Evolutionary conservation across 2,113 vertebrate species (phyloP).

Genomic region (Limnothrissa miodon): DNA sequence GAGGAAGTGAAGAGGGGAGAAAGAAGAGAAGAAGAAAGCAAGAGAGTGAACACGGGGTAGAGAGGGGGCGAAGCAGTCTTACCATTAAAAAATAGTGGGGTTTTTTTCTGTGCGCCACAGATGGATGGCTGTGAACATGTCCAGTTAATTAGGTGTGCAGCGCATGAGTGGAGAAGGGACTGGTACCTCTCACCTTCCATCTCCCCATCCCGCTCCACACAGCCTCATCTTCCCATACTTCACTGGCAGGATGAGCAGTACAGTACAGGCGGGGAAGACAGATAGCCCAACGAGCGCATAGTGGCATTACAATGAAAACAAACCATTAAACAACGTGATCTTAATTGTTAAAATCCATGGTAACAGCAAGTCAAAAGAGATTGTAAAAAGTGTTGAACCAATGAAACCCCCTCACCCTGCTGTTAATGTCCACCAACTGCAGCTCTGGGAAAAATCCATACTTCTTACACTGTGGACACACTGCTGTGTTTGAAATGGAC

Average conservation of each 20-base stretch:
- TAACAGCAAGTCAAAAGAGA: neutral
- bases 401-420: too few relatives aligned
- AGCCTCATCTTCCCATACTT: neutral
- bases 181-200: neutral
- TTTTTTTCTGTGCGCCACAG: slow-evolving; percentile 30
- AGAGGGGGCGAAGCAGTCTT: slow-evolving; percentile 1
- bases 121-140: slow-evolving; percentile 41
- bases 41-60: neutral
- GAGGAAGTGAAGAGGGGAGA: neutral
- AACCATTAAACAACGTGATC: neutral
- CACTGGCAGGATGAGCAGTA: too few relatives aligned
- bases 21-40: neutral
- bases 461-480: neutral
- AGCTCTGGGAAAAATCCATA: too few relatives aligned
- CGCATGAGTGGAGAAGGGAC: slow-evolving; percentile 9
- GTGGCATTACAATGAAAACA: neutral
- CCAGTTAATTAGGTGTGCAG: slow-evolving; percentile 42
- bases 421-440: too few relatives aligned
- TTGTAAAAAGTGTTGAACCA: too few relatives aligned
- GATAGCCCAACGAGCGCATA: neutral
- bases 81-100: slow-evolving; percentile 14
- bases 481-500: neutral
- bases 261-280: neutral
- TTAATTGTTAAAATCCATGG: neutral
- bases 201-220: neutral